phyloP scores from a whole-genome alignment of 2,113 vertebrate genomes.

The Datnioides undecimradiatus region DNA sequence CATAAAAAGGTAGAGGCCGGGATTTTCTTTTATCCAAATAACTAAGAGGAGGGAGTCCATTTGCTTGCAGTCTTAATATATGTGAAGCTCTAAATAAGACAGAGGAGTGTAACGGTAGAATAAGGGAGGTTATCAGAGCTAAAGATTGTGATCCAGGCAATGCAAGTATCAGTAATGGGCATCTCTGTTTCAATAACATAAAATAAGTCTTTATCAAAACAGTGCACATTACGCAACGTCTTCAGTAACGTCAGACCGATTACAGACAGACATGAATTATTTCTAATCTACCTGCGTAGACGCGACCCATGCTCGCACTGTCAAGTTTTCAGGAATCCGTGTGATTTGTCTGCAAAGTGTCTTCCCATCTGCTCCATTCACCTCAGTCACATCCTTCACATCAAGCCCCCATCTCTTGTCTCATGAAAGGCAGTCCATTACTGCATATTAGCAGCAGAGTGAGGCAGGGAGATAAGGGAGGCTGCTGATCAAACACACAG shows the following conservation, averaged over 20 bases:
- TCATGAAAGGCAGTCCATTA: constrained; percentile 81
- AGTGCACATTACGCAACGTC: background rate
- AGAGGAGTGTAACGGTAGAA: background rate
- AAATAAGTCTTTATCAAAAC: constrained; percentile 14
- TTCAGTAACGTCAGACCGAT: constrained; percentile 11
- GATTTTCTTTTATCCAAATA: constrained; percentile 64
- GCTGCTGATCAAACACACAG: constrained; percentile 82
- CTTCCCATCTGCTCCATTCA: constrained; percentile 66
- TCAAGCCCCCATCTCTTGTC: constrained; percentile 67
- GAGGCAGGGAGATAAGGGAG: constrained; percentile 76
- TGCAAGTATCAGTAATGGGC: constrained; percentile 14
- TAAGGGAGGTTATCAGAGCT: constrained; percentile 16
- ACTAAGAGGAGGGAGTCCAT: constrained; percentile 52
- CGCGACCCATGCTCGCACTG: background rate
- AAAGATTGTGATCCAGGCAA: constrained; percentile 23
- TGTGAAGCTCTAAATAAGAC: constrained; percentile 54
- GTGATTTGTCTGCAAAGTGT: constrained; percentile 53
- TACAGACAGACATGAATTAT: constrained; percentile 12
- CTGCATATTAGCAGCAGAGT: constrained; percentile 79
- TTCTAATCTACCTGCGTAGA: constrained; percentile 5
- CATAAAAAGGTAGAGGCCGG: constrained; percentile 62
- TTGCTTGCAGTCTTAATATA: constrained; percentile 62
- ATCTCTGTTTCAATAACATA: background rate
- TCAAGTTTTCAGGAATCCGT: constrained; percentile 44
- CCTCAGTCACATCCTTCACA: constrained; percentile 74